Evolutionary conservation across 2,888 invertebrate genomes (phyloP), one percentile per base, ranked within the genome.

Genomic region (Acrobasis consociella): DNA sequence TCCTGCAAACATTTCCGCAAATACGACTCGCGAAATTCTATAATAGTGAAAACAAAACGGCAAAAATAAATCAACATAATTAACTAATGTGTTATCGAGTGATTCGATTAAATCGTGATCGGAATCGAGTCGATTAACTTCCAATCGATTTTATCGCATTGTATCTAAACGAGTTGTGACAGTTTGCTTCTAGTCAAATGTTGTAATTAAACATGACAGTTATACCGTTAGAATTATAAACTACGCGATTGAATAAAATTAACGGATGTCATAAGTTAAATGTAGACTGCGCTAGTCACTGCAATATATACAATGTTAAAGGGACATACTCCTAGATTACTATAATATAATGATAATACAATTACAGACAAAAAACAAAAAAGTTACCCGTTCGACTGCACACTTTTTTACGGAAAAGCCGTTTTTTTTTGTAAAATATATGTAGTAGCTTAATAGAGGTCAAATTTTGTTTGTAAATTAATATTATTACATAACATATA

Each of bases 71-170:
- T 56, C 16, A 42, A 56, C 17, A 13, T 22, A 22, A 22, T 22
- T 17, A 56, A 42, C 42, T 17, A 42, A 55, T 55, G 53, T 55
- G 38, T 39, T 55, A 55, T 39, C 55, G 39, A 46, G 16, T 51
- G 22, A 60, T 52, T 60, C 52, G 51, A 60, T 52, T 42, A 60
- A 60, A 38, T 60, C 60, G 60, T 60, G 60, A 60, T 60, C 51
- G 60, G 51, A 22, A 51, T 60, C 22, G 37, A 50, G 5, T 37
- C 59, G 51, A 60, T 60, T 60, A 51, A 60, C 39, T 38, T 16
- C 38, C 13, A 51, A 51, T 52, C 17, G 60, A 60, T 60, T n/a
- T 60, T 60, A 60, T 60, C 60, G 17, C 56, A 50, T 50, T 59
- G 9, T 59, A 50, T 60, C 39, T n/a, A 50, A 60, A 51, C 51